Percentiles rank a stretch among this genome's conserved stretches.
These are phyloP conservation scores for Cybosia mesomella DNA, from an alignment of 2,888 invertebrate genomes.

Conservation along the genomic window DNA sequence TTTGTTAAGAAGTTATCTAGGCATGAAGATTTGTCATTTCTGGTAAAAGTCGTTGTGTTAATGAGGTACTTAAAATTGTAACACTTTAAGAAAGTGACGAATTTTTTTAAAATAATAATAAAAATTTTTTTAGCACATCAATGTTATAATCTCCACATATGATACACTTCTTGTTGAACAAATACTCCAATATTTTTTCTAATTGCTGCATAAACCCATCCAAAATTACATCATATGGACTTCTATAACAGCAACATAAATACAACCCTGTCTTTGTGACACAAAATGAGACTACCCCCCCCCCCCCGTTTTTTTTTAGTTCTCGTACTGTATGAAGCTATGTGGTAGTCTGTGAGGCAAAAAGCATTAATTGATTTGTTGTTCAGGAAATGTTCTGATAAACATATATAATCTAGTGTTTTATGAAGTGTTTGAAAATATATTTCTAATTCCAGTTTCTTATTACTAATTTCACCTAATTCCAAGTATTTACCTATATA, in stretches of 20 bases:
- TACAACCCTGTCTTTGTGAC: constrained; percentile 5
- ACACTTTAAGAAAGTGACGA: not conserved
- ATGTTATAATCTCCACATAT: not conserved
- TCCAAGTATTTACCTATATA: no score
- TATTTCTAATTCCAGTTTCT: no score
- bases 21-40: not conserved
- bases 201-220: not conserved
- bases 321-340: constrained; percentile 12
- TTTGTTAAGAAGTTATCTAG: not conserved
- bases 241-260: not conserved
- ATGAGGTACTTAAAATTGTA: no score
- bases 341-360: not conserved
- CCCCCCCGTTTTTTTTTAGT: constrained; percentile 13
- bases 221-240: not conserved
- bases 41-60: not conserved
- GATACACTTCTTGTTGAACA: not conserved
- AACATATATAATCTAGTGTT: not conserved
- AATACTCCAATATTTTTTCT: no score
- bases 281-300: constrained; percentile 12
- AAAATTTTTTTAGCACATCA: not conserved
- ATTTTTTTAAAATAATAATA: not conserved
- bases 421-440: not conserved
- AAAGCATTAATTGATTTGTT: not conserved
- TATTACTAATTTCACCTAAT: not conserved
- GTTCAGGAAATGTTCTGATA: not conserved